Conservation (phyloP, 2,888 invertebrate species). For the Cremastinae sp. region DNA sequence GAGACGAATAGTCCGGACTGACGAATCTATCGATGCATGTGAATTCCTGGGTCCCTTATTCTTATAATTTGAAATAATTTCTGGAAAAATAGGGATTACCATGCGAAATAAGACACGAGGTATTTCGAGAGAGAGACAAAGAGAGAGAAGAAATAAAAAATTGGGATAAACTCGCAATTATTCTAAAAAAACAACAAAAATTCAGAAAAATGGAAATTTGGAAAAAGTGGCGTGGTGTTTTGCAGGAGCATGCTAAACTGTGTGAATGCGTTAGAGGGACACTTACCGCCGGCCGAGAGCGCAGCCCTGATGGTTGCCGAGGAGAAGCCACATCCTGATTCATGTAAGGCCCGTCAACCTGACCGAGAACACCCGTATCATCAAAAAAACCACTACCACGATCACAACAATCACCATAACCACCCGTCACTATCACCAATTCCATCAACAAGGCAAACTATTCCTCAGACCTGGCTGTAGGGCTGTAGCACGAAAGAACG, state of each 20-base stretch:
- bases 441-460: conserved; percentile 72
- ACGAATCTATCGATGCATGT: conserved; percentile 47
- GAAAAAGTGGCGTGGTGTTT: conserved; percentile 81
- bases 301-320: conserved; percentile 89
- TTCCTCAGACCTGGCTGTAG: conserved; percentile 71
- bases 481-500: conserved; percentile 55
- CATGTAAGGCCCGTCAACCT: conserved; percentile 85
- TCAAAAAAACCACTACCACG: conserved; percentile 59
- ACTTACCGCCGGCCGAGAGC: conserved; percentile 90
- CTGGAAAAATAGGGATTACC: neutral
- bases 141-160: conserved; percentile 27
- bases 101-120: neutral
- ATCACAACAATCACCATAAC: conserved; percentile 61
- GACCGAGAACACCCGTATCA: conserved; percentile 70
- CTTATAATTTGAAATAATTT: neutral
- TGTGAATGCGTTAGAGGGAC: conserved; percentile 95
- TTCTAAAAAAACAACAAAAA: conserved; percentile 55
- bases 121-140: conserved; percentile 19
- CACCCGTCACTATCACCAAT: conserved; percentile 70
- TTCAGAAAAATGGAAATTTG: conserved; percentile 65
- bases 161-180: conserved; percentile 38
- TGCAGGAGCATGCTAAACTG: conserved; percentile 97
- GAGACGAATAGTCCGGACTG: conserved; percentile 19
- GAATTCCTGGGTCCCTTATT: conserved; percentile 31
- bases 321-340: conserved; percentile 89